Base-by-base conservation (phyloP, 2,797 vertebrate species). In the Cryptoblepharus egeriae region DNA sequence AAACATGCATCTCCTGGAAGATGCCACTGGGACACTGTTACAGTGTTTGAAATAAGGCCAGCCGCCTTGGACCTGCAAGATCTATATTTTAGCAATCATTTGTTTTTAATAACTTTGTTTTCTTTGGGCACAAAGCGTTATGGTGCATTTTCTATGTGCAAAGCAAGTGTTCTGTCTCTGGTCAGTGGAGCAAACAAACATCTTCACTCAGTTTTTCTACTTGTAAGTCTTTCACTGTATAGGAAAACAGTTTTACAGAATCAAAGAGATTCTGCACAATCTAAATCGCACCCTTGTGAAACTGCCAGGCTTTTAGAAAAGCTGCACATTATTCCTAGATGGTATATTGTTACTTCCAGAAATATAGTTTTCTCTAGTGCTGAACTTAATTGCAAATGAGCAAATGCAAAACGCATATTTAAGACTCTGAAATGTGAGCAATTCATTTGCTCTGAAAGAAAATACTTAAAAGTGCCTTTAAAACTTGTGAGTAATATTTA, bases 401-500 rank as follows among this genome's bases (percentile, higher is more conserved):
- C 49, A 32, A 20, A 57, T 60, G 7, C 58, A 35, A 39, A 52
- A 55, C 68, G 24, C 18, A 57, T 15, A 76, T 22, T 10, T 67
- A 20, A 13, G 64, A 30, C 30, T 32, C 2, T 30, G 32, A 37
- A 20, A 79, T 5, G 32, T n/a, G 55, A 12, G 60, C 81, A n/a
- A n/a, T 74, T 68, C 30, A 73, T 52, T 35, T n/a, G 16, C 49
- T 65, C 20, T 73, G 20, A 37, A 75, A 78, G 35, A 88, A 52
- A 80, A 65, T 83, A 75, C 57, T 88, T 73, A 72, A 71, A n/a
- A 87, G 85, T 63, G 81, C 75, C 81, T 74, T 86, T 80, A 80
- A 76, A 83, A 89, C 84, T 82, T 58, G 60, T 88, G 88, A 91
- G 89, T 85, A 88, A 89, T 83, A 69, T 84, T 88, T 86, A 79